Evolutionary conservation across 2,888 invertebrate species (phyloP).

Genomic region (Ernsta delagoae): DNA sequence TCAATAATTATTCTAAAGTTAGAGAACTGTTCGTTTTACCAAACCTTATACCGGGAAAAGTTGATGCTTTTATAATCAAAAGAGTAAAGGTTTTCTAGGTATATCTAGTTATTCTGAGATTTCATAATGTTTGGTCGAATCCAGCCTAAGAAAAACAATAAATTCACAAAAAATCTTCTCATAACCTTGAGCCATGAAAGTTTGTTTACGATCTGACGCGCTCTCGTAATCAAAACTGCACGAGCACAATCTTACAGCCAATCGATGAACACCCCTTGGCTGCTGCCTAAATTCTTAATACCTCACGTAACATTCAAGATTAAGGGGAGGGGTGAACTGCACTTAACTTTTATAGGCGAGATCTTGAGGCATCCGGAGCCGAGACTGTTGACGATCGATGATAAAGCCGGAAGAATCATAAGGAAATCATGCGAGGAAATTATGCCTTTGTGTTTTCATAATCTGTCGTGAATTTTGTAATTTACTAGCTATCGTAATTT

Average conservation of each 20-base stretch:
- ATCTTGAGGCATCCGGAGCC: conserved; percentile 50
- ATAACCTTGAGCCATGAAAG: conserved; percentile 41
- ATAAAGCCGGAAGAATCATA: conserved; percentile 32
- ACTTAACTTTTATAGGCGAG: conserved; percentile 78
- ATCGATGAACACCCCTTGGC: conserved; percentile 56
- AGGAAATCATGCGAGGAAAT: conserved; percentile 29
- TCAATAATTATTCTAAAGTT: too few relatives aligned
- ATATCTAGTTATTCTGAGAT: too few relatives aligned
- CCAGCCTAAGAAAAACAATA: not conserved
- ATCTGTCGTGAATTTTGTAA: not conserved
- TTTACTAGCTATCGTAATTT: too few relatives aligned
- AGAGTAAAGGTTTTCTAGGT: too few relatives aligned
- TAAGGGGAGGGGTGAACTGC: conserved; percentile 62
- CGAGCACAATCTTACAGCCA: conserved; percentile 48
- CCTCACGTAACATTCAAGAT: conserved; percentile 82
- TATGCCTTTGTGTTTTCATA: conserved; percentile 14
- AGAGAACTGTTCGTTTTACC: too few relatives aligned
- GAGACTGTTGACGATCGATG: conserved; percentile 62
- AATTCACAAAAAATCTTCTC: not conserved
- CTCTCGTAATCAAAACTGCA: conserved; percentile 42
- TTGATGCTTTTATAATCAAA: too few relatives aligned
- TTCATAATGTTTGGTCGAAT: too few relatives aligned
- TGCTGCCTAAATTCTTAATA: conserved; percentile 81
- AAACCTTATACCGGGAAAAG: too few relatives aligned
- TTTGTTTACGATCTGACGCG: conserved; percentile 29